These are phyloP conservation scores for Catagonus wagneri DNA, from an alignment of 2,113 vertebrate genomes.

Conservation along the genomic window DNA sequence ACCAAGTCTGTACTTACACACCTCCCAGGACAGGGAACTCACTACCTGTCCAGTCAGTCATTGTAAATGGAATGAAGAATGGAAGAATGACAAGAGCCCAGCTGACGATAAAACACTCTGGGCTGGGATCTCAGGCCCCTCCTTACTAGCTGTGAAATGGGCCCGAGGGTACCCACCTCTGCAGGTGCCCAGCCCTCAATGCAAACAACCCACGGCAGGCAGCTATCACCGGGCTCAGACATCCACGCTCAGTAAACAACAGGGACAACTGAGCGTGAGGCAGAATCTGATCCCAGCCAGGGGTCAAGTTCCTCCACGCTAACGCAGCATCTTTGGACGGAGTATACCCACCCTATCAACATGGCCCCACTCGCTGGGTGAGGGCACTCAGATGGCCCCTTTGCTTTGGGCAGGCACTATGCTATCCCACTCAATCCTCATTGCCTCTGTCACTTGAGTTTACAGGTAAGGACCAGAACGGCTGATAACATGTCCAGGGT, in stretches of 20 bases:
- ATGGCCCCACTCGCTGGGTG: background rate
- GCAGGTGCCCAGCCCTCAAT: background rate
- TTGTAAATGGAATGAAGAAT: background rate
- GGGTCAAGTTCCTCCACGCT: background rate
- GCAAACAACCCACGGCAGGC: too few relatives aligned
- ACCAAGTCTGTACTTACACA: background rate
- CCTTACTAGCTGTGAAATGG: background rate
- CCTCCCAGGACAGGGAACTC: background rate
- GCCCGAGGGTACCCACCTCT: background rate
- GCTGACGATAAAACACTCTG: background rate
- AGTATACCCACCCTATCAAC: background rate
- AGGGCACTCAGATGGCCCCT: background rate
- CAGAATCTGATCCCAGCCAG: background rate
- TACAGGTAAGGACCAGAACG: background rate
- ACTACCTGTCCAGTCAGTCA: background rate
- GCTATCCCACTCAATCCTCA: background rate
- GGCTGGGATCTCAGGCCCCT: background rate
- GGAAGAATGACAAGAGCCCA: background rate
- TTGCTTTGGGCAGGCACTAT: background rate
- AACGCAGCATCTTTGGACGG: background rate
- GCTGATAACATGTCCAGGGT: fast-evolving
- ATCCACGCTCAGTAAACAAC: fast-evolving
- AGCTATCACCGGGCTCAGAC: fast-evolving
- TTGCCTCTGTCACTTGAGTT: background rate
- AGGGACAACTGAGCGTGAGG: fast-evolving